Evolutionary conservation across 2,888 invertebrate genomes (phyloP), one percentile per base, ranked within the genome.

Genomic region (Abscondita cerata): DNA sequence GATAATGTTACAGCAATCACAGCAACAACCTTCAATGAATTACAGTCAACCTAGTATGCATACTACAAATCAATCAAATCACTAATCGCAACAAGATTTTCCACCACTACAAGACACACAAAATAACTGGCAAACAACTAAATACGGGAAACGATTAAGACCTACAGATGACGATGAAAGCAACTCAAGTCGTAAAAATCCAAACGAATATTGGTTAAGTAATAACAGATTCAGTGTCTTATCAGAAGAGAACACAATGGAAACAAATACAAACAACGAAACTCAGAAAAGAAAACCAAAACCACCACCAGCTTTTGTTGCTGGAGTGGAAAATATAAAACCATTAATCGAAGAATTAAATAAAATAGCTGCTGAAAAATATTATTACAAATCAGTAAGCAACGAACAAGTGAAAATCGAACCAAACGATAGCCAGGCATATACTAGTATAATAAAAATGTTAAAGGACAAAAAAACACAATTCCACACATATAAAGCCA

Each of bases 401-500:
- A n/a, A n/a, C n/a, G n/a, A n/a, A n/a, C n/a, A n/a, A n/a, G n/a
- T n/a, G n/a, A n/a, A n/a, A n/a, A n/a, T n/a, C n/a, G n/a, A n/a
- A n/a, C n/a, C n/a, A n/a, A n/a, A n/a, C n/a, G n/a, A n/a, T 47
- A 31, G 31, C 31, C 9, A 6, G 31, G 31, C 9, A 4, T 31
- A 18, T 46, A 19, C 20, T 20, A 46, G 5, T 20, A 8, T 20
- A 20, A 46, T 18, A 46, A 46, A 46, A 15, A n/a, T 4, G n/a
- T 3, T 20, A 12, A 20, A 19, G n/a, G 9, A 46, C 12, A 6
- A 18, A 46, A 46, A 18, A 46, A 46, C 46, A 18, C 19, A 46
- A 46, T 46, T 15, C 3, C 16, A 15, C 11, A 41, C 44, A 9
- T 15, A 44, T 52, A 52, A 52, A 13, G 18, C 40, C 38, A 52